These are phyloP conservation scores for Clarias platycephalus DNA, from an alignment of 2,797 vertebrate genomes.

Conservation along the genomic window DNA sequence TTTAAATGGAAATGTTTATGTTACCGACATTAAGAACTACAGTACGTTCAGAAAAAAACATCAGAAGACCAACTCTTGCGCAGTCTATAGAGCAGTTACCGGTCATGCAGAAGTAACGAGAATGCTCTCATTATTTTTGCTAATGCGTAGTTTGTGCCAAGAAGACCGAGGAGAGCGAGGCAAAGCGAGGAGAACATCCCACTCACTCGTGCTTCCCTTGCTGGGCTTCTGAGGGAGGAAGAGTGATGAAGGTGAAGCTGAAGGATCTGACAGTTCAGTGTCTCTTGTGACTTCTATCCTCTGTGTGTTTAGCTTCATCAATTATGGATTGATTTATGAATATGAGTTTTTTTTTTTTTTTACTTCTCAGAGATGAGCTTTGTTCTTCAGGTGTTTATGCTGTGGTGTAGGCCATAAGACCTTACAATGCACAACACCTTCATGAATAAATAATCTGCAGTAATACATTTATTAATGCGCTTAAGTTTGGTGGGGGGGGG, in stretches of 20 bases:
- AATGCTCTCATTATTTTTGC: conserved; percentile 47
- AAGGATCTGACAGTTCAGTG: conserved; percentile 48
- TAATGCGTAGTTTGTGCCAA: conserved; percentile 26
- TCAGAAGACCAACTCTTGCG: background rate
- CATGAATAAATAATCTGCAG: conserved; percentile 35
- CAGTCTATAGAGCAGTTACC: background rate
- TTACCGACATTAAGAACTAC: background rate
- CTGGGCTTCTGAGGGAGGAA: conserved; percentile 18
- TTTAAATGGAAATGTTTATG: background rate
- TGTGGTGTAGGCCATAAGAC: conserved; percentile 3
- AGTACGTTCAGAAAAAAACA: background rate
- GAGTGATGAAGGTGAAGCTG: conserved; percentile 46
- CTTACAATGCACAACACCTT: conserved; percentile 16
- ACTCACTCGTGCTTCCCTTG: conserved; percentile 20
- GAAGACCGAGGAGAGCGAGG: background rate
- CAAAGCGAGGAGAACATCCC: background rate
- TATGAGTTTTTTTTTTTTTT: conserved; percentile 15
- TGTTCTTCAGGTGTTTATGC: background rate
- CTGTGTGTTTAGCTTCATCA: conserved; percentile 41
- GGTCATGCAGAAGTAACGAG: background rate
- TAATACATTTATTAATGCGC: conserved; percentile 43
- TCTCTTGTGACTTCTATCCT: conserved; percentile 32
- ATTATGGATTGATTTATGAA: conserved; percentile 45
- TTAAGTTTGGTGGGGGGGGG: background rate
- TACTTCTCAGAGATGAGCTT: conserved; percentile 23